phyloP scores from a whole-genome alignment of 2,888 invertebrate species.

The Empis livida region DNA sequence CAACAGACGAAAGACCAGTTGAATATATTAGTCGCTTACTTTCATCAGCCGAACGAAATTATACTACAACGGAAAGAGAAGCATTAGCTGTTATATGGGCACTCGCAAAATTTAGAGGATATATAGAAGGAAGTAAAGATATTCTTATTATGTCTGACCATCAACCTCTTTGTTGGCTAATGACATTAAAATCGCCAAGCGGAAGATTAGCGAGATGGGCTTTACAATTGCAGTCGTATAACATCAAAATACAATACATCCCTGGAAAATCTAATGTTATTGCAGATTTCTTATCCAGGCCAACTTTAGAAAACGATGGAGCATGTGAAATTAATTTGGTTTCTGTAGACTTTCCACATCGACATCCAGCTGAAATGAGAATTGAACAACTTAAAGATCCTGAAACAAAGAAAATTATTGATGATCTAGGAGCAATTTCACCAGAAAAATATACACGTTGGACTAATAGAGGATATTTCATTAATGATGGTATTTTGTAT shows the following conservation, averaged over 20 bases:
- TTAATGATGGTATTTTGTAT: slow-evolving; percentile 8
- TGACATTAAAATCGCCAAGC: slow-evolving; percentile 26
- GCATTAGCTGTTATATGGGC: slow-evolving; percentile 15
- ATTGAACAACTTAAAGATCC: not conserved
- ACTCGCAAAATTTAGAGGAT: slow-evolving; percentile 27
- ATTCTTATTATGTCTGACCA: slow-evolving; percentile 33
- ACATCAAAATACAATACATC: slow-evolving; percentile 26
- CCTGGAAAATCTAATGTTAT: slow-evolving; percentile 27
- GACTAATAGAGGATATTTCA: not conserved
- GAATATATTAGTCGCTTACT: slow-evolving; percentile 14
- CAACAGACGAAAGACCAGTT: slow-evolving; percentile 11
- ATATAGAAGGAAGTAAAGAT: slow-evolving; percentile 23
- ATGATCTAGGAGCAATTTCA: not conserved
- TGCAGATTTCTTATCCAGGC: slow-evolving; percentile 9
- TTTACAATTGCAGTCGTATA: slow-evolving; percentile 27
- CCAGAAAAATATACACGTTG: not conserved
- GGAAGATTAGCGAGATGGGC: slow-evolving; percentile 36
- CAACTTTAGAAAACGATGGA: not conserved
- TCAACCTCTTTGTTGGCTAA: slow-evolving; percentile 35
- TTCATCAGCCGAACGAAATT: slow-evolving; percentile 23
- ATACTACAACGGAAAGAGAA: slow-evolving; percentile 31
- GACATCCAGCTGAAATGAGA: slow-evolving; percentile 5
- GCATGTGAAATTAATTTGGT: not conserved
- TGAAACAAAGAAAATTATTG: not conserved
- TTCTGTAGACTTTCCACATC: slow-evolving; percentile 5